Evolutionary conservation across 2,113 vertebrate genomes (phyloP).

Genomic region (Desmodus rotundus): DNA sequence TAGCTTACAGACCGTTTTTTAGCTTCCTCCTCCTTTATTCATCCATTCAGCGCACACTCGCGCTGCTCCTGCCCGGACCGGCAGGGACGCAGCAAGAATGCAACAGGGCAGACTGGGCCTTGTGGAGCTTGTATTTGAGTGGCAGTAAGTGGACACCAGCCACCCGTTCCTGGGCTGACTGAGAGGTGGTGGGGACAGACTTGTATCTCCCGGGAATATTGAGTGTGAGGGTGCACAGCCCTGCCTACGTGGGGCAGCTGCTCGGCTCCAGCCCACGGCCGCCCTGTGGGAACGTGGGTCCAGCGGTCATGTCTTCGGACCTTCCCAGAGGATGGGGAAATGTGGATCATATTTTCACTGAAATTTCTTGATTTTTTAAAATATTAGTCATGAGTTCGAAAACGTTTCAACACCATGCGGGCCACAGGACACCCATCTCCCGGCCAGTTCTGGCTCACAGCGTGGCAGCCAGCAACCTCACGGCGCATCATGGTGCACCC

Average conservation of each 20-base stretch:
- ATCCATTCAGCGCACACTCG: background rate
- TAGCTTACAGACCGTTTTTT: background rate
- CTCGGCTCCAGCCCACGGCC: background rate
- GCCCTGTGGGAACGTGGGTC: background rate
- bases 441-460: background rate
- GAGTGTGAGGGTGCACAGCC: accelerated
- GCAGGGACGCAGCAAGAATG: background rate
- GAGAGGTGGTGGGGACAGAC: background rate
- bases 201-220: background rate
- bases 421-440: background rate
- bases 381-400: background rate
- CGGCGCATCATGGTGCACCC: accelerated
- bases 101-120: background rate
- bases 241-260: accelerated
- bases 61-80: too few species aligned
- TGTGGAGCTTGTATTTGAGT: background rate
- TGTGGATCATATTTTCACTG: background rate
- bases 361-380: background rate
- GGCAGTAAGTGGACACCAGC: background rate
- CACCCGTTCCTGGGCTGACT: background rate
- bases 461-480: accelerated
- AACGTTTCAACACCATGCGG: background rate
- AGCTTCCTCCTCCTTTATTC: background rate
- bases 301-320: accelerated
- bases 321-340: background rate